Conservation (phyloP, 2,113 vertebrate species). For the Bambusicola thoracicus region DNA sequence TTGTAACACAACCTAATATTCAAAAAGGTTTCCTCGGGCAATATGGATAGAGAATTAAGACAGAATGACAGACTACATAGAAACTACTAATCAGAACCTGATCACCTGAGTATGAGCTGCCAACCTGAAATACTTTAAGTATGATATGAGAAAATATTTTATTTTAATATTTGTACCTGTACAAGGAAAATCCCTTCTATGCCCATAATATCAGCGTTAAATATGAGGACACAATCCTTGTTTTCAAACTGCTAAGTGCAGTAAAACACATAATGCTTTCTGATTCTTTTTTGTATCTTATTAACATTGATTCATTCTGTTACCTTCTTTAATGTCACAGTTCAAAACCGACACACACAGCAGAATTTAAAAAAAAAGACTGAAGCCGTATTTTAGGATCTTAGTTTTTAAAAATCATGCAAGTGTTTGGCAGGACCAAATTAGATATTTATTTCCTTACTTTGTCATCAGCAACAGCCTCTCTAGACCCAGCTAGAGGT, state of each 20-base stretch:
- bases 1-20: neutral
- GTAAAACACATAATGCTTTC: neutral
- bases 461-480: neutral
- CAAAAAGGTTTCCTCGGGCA: too few species aligned
- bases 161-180: neutral
- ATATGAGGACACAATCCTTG: neutral
- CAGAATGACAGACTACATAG: neutral
- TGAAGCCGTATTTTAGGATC: neutral
- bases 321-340: neutral
- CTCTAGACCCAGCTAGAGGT: neutral
- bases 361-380: neutral
- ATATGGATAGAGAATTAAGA: neutral
- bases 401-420: neutral
- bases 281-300: neutral
- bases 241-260: neutral
- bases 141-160: neutral
- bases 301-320: neutral
- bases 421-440: neutral
- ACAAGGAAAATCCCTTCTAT: neutral
- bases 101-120: neutral
- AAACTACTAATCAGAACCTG: neutral
- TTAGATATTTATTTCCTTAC: neutral
- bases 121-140: neutral
- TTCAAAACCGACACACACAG: neutral
- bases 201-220: neutral